A percentile compares a stretch with the other conserved stretches of the same genome.
phyloP scores from a whole-genome alignment of 2,888 invertebrate genomes.

The Oligia strigilis region DNA sequence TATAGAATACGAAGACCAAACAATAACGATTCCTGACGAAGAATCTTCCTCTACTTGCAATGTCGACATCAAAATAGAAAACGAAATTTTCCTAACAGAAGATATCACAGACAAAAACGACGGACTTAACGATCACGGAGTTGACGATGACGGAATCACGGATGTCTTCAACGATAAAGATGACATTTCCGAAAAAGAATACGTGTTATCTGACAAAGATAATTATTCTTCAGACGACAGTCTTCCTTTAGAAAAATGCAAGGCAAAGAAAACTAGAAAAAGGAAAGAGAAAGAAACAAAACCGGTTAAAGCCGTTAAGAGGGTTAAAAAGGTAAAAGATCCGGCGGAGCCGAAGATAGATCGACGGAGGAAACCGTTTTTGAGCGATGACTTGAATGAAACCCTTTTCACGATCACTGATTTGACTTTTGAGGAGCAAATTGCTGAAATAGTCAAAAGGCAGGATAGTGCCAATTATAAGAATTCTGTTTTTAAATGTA shows the following conservation, averaged over 20 bases:
- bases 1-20: slow-evolving; percentile 48
- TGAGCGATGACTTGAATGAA: slow-evolving; percentile 83
- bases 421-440: slow-evolving; percentile 81
- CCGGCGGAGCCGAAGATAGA: slow-evolving; percentile 78
- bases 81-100: slow-evolving; percentile 66
- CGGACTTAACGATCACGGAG: slow-evolving; percentile 15
- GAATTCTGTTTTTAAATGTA: slow-evolving; percentile 83
- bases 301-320: slow-evolving; percentile 30
- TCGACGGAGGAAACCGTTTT: slow-evolving; percentile 81
- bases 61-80: slow-evolving; percentile 65
- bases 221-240: slow-evolving; percentile 79
- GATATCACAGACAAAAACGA: slow-evolving; percentile 44
- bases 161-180: slow-evolving; percentile 35
- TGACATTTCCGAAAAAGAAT: slow-evolving; percentile 13
- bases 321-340: slow-evolving; percentile 58
- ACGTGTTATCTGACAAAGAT: slow-evolving; percentile 49
- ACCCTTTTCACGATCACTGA: slow-evolving; percentile 82
- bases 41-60: slow-evolving; percentile 38
- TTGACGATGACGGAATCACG: slow-evolving; percentile 10
- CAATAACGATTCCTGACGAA: slow-evolving; percentile 16
- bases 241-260: slow-evolving; percentile 73
- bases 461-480: slow-evolving; percentile 83
- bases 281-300: slow-evolving; percentile 32
- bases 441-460: slow-evolving; percentile 83
- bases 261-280: slow-evolving; percentile 66